Evolutionary conservation across 1,140 invertebrate species (phyloP).

Genomic region (Brachionus manjavacas): DNA sequence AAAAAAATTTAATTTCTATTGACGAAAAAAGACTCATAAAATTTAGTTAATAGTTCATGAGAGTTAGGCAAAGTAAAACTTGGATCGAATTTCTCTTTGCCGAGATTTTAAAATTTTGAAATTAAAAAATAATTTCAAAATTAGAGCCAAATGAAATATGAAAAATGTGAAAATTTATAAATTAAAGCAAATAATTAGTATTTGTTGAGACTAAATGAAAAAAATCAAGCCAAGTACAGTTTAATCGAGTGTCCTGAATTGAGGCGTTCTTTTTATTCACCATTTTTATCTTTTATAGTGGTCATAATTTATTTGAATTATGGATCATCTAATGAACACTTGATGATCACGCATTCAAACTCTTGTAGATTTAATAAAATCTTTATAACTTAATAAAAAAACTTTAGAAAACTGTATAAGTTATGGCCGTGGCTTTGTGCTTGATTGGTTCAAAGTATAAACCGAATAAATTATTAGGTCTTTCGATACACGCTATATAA

Average conservation of each 20-base stretch:
- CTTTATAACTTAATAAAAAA: not conserved
- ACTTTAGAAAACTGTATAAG: not conserved
- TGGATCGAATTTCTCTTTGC: no score
- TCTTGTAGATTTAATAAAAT: not conserved
- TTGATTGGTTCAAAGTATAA: not conserved
- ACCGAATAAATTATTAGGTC: not conserved
- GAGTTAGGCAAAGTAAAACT: no score
- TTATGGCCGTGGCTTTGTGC: not conserved
- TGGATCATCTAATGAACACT: not conserved
- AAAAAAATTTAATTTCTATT: no score
- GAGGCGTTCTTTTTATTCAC: not conserved
- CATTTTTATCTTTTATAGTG: not conserved
- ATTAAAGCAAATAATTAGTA: not conserved
- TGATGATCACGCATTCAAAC: slow-evolving; percentile 12
- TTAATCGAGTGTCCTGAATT: not conserved
- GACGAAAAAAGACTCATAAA: no score
- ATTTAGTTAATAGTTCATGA: no score
- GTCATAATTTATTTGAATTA: slow-evolving; percentile 23
- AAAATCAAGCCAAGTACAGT: not conserved
- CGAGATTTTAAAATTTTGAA: not conserved
- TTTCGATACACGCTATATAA: not conserved
- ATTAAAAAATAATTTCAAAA: not conserved
- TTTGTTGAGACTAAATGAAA: not conserved
- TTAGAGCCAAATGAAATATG: not conserved
- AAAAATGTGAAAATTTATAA: not conserved